Base-by-base conservation (phyloP, 2,888 invertebrate genomes). In the Gibbula magus region DNA sequence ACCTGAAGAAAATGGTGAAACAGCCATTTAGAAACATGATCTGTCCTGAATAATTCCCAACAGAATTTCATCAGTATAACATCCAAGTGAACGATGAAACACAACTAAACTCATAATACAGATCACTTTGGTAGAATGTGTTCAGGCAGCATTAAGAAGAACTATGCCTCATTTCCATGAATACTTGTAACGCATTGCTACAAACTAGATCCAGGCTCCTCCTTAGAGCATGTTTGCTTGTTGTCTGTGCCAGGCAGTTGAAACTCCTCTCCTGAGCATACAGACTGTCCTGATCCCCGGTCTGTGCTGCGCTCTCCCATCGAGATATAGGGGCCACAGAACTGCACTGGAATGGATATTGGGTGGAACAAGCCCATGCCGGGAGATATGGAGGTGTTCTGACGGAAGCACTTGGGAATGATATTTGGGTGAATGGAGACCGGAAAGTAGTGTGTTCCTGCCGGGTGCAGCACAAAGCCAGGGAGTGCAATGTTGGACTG, bases 401-500 rank as follows among this genome's bases (percentile, higher is more conserved):
- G 53, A 29, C 82, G 81, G 76, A 74, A 74, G 25, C 45, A 74
- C 74, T 74, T 20, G 96, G 82, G 81, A 53, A 89, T 82, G 77
- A 85, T 87, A 22, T 87, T 85, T 56, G 89, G 88, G 76, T 89
- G 88, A 8, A 91, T 87, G 2, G 89, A 88, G 56, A 98, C 93
- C 0, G 98, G 98, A 78, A 98, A 95, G 93, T 98, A 98, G 93
- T 96, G 98, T 74, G 95, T 95, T 56, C 98, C 97, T 84, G 96
- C 95, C n/a, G 97, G 95, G 92, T 98, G 97, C 53, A 98, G 94
- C 2, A 97, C 97, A 93, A 98, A 98, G 54, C 97, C 96, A 0
- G 98, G 98, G 75, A 98, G 78, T 29, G 83, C 80, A 70, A 82
- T 61, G 2, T 83, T 80, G 2, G 83, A 78, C 20, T 56, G 66